Conservation (phyloP, 2,113 vertebrate genomes). For the Paracanthobrama guichenoti region DNA sequence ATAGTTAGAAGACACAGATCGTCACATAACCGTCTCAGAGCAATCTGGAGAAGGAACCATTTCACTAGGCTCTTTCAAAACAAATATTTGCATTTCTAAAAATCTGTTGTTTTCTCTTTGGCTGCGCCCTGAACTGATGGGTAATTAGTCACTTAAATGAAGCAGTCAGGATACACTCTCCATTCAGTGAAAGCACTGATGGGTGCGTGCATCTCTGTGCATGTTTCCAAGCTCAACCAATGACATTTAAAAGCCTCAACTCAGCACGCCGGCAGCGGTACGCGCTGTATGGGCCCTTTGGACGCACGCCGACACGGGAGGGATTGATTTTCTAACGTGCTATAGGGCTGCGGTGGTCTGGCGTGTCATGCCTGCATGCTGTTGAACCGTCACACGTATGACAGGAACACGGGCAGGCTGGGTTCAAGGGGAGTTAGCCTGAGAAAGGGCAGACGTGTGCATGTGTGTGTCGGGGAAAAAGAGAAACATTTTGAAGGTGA, state of each 20-base stretch:
- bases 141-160: conserved; percentile 56
- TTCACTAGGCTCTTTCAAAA: neutral
- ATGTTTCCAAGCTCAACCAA: conserved; percentile 1
- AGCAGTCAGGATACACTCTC: conserved; percentile 38
- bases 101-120: conserved; percentile 53
- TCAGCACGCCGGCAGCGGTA: conserved; percentile 27
- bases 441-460: conserved; percentile 1
- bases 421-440: neutral
- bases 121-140: conserved; percentile 43
- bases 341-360: conserved; percentile 17
- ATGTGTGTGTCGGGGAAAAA: neutral
- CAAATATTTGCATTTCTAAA: conserved; percentile 23
- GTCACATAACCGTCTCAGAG: neutral
- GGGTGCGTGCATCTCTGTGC: conserved; percentile 30
- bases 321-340: conserved; percentile 34
- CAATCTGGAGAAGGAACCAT: neutral
- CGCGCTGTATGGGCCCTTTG: neutral
- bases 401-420: conserved; percentile 14
- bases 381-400: conserved; percentile 16
- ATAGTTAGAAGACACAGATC: neutral
- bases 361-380: conserved; percentile 11
- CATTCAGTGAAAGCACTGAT: conserved; percentile 45
- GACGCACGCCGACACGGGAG: conserved; percentile 6
- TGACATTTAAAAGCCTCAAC: conserved; percentile 40
- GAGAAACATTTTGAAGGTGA: conserved; percentile 24